Conservation (phyloP, 2,797 vertebrate genomes). For the Enteromius treurensis region DNA sequence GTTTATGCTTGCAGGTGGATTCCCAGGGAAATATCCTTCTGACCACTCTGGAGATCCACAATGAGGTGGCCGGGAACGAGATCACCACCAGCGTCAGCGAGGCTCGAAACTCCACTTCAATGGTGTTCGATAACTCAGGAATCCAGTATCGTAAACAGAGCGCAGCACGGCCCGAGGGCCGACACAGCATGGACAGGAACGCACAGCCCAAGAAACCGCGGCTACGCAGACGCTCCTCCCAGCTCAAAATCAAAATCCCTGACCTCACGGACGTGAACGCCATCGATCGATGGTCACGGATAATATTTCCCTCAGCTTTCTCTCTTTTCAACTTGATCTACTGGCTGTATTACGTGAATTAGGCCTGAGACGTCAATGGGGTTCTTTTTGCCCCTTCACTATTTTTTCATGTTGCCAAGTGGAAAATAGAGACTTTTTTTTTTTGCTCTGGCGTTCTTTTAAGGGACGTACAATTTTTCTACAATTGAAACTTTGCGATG, state of each 20-base stretch:
- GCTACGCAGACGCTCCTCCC: constrained; percentile 91
- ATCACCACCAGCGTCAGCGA: constrained; percentile 85
- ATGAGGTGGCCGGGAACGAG: constrained; percentile 91
- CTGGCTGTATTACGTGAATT: constrained; percentile 99
- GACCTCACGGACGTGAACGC: constrained; percentile 97
- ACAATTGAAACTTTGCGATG: constrained; percentile 54
- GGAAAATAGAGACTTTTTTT: constrained; percentile 72
- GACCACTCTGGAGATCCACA: constrained; percentile 97
- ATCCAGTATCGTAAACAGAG: constrained; percentile 95
- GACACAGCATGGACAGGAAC: constrained; percentile 84
- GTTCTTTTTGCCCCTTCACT: constrained; percentile 55
- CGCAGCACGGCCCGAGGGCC: constrained; percentile 76
- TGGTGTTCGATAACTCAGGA: constrained; percentile 89
- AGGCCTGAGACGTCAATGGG: constrained; percentile 70
- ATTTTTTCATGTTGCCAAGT: constrained; percentile 56
- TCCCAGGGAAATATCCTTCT: constrained; percentile 95
- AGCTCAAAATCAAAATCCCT: constrained; percentile 98
- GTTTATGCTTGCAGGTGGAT: constrained; percentile 83
- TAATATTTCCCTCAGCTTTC: constrained; percentile 95
- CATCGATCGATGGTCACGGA: constrained; percentile 97
- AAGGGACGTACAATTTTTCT: constrained; percentile 58
- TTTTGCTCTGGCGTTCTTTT: constrained; percentile 54
- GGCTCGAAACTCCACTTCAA: constrained; percentile 88
- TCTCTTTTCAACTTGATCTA: constrained; percentile 98
- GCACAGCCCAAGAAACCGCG: constrained; percentile 84